Percentiles rank a stretch among this genome's conserved stretches.
Conservation (phyloP, 2,113 vertebrate genomes). For the Mustela lutreola region DNA sequence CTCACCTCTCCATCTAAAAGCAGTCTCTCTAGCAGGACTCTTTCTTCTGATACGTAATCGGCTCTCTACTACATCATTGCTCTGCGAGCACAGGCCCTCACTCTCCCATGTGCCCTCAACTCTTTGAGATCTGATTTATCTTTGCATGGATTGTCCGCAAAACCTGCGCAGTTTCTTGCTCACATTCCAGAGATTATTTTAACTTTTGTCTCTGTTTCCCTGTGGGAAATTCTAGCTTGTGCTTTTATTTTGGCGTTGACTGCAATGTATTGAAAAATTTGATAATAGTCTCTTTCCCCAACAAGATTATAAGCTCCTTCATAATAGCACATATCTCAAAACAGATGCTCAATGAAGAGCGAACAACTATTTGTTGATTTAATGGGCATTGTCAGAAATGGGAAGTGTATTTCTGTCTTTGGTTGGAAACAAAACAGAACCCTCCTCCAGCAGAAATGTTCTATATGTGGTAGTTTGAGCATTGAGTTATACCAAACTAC, state of each 20-base stretch:
- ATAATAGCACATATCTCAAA: neutral
- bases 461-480: neutral
- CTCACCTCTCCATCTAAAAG: neutral
- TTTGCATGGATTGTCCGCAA: neutral
- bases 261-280: neutral
- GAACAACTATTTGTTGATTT: neutral
- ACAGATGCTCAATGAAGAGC: neutral
- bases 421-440: constrained; percentile 41
- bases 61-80: neutral
- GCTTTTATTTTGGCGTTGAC: neutral
- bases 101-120: neutral
- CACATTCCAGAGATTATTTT: neutral
- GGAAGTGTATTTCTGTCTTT: neutral
- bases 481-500: neutral
- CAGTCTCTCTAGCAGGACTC: neutral
- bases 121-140: constrained; percentile 8
- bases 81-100: neutral
- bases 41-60: neutral
- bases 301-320: neutral
- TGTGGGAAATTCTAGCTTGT: neutral
- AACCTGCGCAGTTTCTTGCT: neutral
- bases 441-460: neutral
- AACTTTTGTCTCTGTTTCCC: neutral
- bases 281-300: neutral
- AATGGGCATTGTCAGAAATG: neutral